phyloP scores from a whole-genome alignment of 1,140 invertebrate species.

The Drosophila guanche region DNA sequence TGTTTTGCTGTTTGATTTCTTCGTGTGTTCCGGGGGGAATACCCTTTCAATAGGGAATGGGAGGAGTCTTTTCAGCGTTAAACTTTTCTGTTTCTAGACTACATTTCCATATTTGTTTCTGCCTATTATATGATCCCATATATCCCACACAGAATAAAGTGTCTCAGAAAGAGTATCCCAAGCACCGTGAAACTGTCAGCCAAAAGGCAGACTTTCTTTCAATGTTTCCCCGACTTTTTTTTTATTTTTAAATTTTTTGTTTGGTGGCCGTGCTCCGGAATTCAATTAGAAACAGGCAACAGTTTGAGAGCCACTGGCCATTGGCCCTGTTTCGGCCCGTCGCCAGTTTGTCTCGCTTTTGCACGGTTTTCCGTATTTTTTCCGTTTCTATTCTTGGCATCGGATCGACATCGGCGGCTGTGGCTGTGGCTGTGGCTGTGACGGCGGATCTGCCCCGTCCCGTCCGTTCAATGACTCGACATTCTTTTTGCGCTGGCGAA shows the following conservation, averaged over 20 bases:
- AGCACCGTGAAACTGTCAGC: no score
- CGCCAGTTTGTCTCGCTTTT: slow-evolving; percentile 26
- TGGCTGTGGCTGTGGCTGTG: no score
- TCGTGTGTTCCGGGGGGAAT: slow-evolving; percentile 3
- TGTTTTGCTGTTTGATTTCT: slow-evolving; percentile 31
- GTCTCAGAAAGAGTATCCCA: no score
- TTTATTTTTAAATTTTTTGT: slow-evolving; percentile 16
- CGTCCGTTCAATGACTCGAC: slow-evolving; percentile 69
- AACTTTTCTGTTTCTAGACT: no score
- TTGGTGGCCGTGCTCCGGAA: slow-evolving; percentile 14
- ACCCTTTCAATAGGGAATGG: no score
- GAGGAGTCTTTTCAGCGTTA: no score
- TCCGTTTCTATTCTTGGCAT: slow-evolving; percentile 37
- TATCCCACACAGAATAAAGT: no score
- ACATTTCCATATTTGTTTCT: no score
- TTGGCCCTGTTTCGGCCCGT: slow-evolving; percentile 19
- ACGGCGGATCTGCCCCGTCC: slow-evolving; percentile 1
- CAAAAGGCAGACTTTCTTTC: not conserved
- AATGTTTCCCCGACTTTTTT: slow-evolving; percentile 37
- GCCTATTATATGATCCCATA: no score
- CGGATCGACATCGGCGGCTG: not conserved
- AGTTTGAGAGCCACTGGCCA: slow-evolving; percentile 23
- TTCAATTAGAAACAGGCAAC: slow-evolving; percentile 45
- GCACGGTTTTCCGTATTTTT: not conserved
- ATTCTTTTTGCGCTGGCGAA: slow-evolving; percentile 16